A percentile compares a stretch with the other conserved stretches of the same genome.
Evolutionary conservation across 2,113 vertebrate species (phyloP).

Genomic region (Pteruthius melanotis): DNA sequence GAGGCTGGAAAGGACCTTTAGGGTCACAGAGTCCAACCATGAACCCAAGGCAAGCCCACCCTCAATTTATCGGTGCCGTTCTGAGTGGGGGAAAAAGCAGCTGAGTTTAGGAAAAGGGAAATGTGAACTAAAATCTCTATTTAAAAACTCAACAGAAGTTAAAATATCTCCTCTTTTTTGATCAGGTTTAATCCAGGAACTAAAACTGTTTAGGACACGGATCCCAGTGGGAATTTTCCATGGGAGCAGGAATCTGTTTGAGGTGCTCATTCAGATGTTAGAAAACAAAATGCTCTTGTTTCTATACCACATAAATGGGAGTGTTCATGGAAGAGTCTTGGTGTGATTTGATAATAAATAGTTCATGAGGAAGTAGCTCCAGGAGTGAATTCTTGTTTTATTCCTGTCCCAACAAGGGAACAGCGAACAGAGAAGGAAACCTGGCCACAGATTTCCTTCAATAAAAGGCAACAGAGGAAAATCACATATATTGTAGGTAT

Average conservation of each 20-base stretch:
- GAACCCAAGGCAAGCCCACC: fast-evolving
- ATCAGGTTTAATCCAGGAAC: background rate
- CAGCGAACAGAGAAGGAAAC: background rate
- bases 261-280: background rate
- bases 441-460: background rate
- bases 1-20: background rate
- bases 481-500: background rate
- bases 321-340: background rate
- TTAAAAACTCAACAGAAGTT: background rate
- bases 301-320: background rate
- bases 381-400: background rate
- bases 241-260: background rate
- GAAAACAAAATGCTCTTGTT: background rate
- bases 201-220: background rate
- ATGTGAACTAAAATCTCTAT: background rate
- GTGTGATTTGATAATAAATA: background rate
- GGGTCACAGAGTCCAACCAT: no score
- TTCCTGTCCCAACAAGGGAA: background rate
- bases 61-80: background rate
- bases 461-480: background rate
- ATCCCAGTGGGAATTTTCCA: background rate
- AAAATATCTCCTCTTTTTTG: background rate
- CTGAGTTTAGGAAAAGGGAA: background rate
- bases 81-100: background rate
- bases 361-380: background rate